Evolutionary conservation across 2,888 invertebrate species (phyloP), one percentile per base, ranked within the genome.

Genomic region (Lathronympha strigana): DNA sequence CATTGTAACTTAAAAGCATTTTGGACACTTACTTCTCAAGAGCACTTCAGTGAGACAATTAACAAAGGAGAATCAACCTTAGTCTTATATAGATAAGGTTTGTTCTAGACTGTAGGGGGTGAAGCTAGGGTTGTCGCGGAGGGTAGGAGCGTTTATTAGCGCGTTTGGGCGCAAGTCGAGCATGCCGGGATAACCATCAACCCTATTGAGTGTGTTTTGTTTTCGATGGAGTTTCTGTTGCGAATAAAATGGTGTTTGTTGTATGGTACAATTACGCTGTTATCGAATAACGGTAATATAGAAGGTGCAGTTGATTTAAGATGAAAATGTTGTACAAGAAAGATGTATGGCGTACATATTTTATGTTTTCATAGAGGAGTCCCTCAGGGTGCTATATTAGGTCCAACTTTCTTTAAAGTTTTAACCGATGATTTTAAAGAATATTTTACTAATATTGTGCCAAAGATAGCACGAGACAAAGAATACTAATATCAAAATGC

Each of bases 101-200:
- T 13, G 19, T 47, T 60, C 47, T 17, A 23, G n/a, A 17, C 28
- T 31, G 25, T 47, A 17, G 11, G 54, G 31, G 67, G 79, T 68
- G 76, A 71, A 45, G 51, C 54, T 72, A 73, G 21, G 50, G 67
- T 9, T 15, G 5, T 60, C 54, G 79, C 74, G 76, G 80, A 76
- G 73, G 75, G 74, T 77, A 84, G 85, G 87, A 88, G 84, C 86
- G 85, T 88, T 88, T 88, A 88, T 88, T 87, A 88, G 86, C 84
- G 79, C 86, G 83, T 87, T 86, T 79, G 77, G 78, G 78, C 72
- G 82, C 80, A 79, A 86, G 82, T 85, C 82, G 78, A 85, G 83
- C 90, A 87, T 84, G 82, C 76, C 76, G 69, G 77, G 86, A 81
- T 86, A 85, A 87, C 87, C 87, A 87, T 87, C 86, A 82, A 83